A percentile compares a stretch with the other conserved stretches of the same genome.
Evolutionary conservation across 2,888 invertebrate species (phyloP).

Genomic region (Trissoscelio sp.): DNA sequence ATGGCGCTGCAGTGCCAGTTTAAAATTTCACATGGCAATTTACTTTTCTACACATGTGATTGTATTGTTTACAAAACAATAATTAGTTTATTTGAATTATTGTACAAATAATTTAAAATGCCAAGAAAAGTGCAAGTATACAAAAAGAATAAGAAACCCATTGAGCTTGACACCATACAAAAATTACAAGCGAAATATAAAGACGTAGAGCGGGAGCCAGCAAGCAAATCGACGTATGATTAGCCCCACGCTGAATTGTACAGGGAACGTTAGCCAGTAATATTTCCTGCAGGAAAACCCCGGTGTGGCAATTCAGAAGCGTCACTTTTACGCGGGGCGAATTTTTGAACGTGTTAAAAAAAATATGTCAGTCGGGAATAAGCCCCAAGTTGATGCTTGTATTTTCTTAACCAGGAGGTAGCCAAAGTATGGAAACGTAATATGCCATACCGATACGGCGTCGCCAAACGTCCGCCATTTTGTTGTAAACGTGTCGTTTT

Average conservation of each 20-base stretch:
- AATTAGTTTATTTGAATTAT: no score
- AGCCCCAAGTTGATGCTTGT: neutral
- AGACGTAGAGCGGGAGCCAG: conserved; percentile 1
- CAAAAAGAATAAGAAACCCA: no score
- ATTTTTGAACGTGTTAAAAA: conserved; percentile 2
- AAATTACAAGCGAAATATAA: no score
- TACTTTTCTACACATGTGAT: no score
- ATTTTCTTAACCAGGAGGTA: neutral
- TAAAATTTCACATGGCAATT: no score
- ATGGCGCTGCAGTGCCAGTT: no score
- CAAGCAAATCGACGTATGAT: neutral
- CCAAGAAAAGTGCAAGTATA: no score
- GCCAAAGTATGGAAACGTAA: neutral
- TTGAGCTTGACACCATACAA: no score
- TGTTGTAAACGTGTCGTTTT: neutral
- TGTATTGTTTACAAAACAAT: no score
- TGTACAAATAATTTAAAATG: no score
- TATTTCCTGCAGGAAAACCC: neutral
- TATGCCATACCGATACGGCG: neutral
- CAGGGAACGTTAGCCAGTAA: conserved; percentile 3
- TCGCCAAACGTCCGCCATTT: neutral
- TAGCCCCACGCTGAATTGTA: neutral
- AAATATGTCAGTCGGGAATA: neutral
- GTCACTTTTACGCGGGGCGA: neutral
- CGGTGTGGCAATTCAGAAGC: neutral